These are phyloP conservation scores for Leucophenga montana DNA, from an alignment of 2,888 invertebrate species.

Conservation along the genomic window DNA sequence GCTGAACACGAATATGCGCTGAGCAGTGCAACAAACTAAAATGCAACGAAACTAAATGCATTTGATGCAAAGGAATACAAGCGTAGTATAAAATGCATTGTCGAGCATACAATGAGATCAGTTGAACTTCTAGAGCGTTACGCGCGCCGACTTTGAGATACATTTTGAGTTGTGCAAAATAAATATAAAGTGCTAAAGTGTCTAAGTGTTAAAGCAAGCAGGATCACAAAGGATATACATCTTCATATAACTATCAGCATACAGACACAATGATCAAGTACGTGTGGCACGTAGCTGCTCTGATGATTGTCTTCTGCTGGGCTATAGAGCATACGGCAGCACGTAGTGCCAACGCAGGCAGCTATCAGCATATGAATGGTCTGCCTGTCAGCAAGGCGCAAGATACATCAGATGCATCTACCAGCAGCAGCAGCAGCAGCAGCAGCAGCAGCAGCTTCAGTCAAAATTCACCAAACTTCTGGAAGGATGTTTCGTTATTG, in stretches of 20 bases:
- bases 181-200: slow-evolving; percentile 5
- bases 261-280: slow-evolving; percentile 57
- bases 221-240: slow-evolving; percentile 37
- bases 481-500: slow-evolving; percentile 79
- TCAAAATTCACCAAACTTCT: slow-evolving; percentile 52
- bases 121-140: slow-evolving; percentile 56
- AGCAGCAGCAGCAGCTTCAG: slow-evolving; percentile 33
- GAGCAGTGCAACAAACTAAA: not conserved
- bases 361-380: slow-evolving; percentile 56
- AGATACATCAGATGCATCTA: slow-evolving; percentile 34
- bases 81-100: slow-evolving; percentile 67
- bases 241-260: slow-evolving; percentile 23
- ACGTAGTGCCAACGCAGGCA: slow-evolving; percentile 53
- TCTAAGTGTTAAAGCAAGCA: slow-evolving; percentile 23
- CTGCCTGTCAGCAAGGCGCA: slow-evolving; percentile 29
- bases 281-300: slow-evolving; percentile 64
- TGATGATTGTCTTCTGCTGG: slow-evolving; percentile 60
- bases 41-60: slow-evolving; percentile 17
- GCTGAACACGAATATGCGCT: not conserved
- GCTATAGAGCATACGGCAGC: slow-evolving; percentile 48
- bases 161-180: not conserved
- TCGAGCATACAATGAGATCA: slow-evolving; percentile 59
- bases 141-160: slow-evolving; percentile 35
- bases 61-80: slow-evolving; percentile 28
- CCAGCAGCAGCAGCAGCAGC: slow-evolving; percentile 36